These are phyloP conservation scores for Orchesella flavescens DNA, from an alignment of 2,888 invertebrate species.

Conservation along the genomic window DNA sequence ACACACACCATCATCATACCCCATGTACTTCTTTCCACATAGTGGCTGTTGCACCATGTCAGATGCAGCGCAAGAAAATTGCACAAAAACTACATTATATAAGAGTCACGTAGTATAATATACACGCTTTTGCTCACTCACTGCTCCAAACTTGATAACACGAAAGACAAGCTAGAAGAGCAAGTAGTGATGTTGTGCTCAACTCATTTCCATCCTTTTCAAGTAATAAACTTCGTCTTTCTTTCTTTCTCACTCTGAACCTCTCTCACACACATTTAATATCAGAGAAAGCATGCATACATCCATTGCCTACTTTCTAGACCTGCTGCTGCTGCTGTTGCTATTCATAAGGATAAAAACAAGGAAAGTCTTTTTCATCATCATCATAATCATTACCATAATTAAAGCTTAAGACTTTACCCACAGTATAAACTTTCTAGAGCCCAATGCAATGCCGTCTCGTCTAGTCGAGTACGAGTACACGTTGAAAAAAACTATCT, in stretches of 20 bases:
- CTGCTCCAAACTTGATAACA: not conserved
- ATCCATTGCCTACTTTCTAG: too few relatives aligned
- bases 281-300: not conserved
- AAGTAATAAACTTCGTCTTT: not conserved
- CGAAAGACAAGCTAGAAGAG: not conserved
- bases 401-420: too few relatives aligned
- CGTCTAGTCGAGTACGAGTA: too few relatives aligned
- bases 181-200: not conserved
- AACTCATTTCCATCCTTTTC: not conserved
- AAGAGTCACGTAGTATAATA: not conserved
- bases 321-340: not conserved
- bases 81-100: not conserved
- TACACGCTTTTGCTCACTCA: not conserved
- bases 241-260: not conserved
- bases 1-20: not conserved
- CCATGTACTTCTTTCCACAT: not conserved
- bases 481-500: too few relatives aligned
- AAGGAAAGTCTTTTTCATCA: not conserved
- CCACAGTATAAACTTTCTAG: too few relatives aligned
- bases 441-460: too few relatives aligned
- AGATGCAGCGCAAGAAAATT: not conserved
- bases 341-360: not conserved
- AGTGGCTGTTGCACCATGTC: not conserved
- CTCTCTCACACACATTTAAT: not conserved
- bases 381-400: slow-evolving; percentile 6